Base-by-base conservation (phyloP, 2,113 vertebrate genomes). In the Mastomys coucha region DNA sequence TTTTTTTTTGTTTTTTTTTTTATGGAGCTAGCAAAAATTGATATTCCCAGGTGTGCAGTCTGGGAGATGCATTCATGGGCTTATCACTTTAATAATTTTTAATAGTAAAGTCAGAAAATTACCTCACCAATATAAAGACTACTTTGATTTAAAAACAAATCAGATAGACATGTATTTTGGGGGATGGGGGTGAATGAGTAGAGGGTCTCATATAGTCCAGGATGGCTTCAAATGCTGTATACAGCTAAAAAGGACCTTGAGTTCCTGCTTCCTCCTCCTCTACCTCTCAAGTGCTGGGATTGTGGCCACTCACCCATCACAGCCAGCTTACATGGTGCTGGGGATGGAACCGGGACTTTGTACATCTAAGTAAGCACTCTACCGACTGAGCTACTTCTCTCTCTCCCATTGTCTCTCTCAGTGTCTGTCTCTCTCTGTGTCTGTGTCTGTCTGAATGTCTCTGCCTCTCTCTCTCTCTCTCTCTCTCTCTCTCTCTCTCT, bases 101-200 rank as follows among this genome's bases (percentile, higher is more conserved):
- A 67, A 63, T 49, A 69, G 69, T 58, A 56, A 84, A 84, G n/a
- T 75, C 26, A 58, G 36, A 60, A 22, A 70, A 42, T 85, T 51
- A 53, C 53, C 42, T 75, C 45, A 65, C 78, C 60, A 36, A 1
- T 36, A n/a, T 63, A 84, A 65, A 80, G 31, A 49, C 49, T 69
- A 67, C 82, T 93, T 72, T 93, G 53, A 5, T 91, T 75, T 85
- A 89, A 77, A 26, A 63, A 19, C 56, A 19, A 86, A 28, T 82
- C 22, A n/a, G 36, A 6, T n/a, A 14, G n/a, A 20, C 19, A 26
- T 82, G 7, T 53, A 65, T 80, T 31, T 28, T 17, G 56, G 22
- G 51, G 77, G 16, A 0, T 10, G 10, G 31, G 77, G 31, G 33
- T 80, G 17, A 53, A 67, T 67, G 65, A 67, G 33, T 36, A 69